A percentile compares a stretch with the other conserved stretches of the same genome.
Conservation (phyloP, 1,140 invertebrate genomes). For the Pseudomyrmex gracilis region DNA sequence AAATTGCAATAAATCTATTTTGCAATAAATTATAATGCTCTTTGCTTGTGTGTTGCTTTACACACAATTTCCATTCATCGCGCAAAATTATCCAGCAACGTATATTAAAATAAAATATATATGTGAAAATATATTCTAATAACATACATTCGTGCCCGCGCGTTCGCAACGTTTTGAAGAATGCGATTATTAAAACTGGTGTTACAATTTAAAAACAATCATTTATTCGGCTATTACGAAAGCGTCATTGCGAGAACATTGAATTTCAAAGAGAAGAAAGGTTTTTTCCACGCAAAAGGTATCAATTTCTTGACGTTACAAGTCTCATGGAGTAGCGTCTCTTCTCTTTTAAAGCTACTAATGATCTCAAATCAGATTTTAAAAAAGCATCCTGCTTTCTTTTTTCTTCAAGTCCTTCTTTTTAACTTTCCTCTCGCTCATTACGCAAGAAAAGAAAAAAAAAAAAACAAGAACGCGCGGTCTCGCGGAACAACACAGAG, state of each 20-base stretch:
- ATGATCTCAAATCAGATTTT: constrained; percentile 65
- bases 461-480: neutral
- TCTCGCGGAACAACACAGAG: neutral
- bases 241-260: neutral
- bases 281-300: neutral
- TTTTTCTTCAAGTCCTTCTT: constrained; percentile 13
- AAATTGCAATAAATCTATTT: constrained; percentile 45
- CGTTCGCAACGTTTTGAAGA: too few species aligned
- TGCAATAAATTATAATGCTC: constrained; percentile 42
- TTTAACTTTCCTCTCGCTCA: constrained; percentile 21
- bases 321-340: constrained; percentile 43
- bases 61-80: constrained; percentile 13
- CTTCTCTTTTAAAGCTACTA: constrained; percentile 69
- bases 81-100: constrained; percentile 22
- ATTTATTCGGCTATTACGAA: too few species aligned
- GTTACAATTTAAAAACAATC: neutral
- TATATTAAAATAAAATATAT: neutral
- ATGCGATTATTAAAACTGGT: neutral
- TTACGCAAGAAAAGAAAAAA: neutral
- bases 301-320: constrained; percentile 59
- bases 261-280: neutral
- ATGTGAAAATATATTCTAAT: neutral
- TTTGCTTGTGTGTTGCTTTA: neutral
- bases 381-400: neutral
- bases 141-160: neutral